Base-by-base conservation (phyloP, 2,888 invertebrate genomes). In the Drosophila histrio region DNA sequence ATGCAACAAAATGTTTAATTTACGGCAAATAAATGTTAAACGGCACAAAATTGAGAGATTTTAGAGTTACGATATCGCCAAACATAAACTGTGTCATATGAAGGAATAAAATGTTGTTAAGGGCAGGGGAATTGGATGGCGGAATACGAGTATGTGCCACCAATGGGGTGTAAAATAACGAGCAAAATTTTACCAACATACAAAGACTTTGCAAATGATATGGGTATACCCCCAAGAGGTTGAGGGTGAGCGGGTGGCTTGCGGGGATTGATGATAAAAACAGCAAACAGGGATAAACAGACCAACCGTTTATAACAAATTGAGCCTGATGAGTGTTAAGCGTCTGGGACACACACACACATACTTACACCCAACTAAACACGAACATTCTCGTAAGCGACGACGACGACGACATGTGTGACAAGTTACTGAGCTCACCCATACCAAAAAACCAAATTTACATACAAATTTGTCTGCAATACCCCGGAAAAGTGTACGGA, bases 21-120 rank as follows among this genome's bases (percentile, higher is more conserved):
- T 85, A 88, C 87, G 87, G 79, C 81, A 75, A 75, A 88, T 79
- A 87, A 88, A 88, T 84, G 88, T 87, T 87, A 86, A 84, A 78
- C 78, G 81, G 64, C 64, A 19, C 66, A 74, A 76, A 80, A 84
- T 84, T 84, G 73, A 86, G 88, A 83, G 88, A 84, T 84, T 88
- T 69, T 69, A 59, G 72, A 86, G 65, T 76, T 70, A 80, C 81
- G 84, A 80, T 86, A 84, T 80, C 34, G 49, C 34, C 44, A 30
- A 13, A 41, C 77, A 80, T 82, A 86, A 85, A 84, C 69, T 78
- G 82, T 82, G 81, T 79, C 79, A 85, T 38, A 60, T 66, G 11
- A 11, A 4, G 3, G 30, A 7, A 13, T n/a, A 19, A 8, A 19
- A 13, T 11, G 21, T 28, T n/a, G 28, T 19, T 5, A 7, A 1